phyloP scores from a whole-genome alignment of 2,797 vertebrate genomes.

The Epinephelus awoara region DNA sequence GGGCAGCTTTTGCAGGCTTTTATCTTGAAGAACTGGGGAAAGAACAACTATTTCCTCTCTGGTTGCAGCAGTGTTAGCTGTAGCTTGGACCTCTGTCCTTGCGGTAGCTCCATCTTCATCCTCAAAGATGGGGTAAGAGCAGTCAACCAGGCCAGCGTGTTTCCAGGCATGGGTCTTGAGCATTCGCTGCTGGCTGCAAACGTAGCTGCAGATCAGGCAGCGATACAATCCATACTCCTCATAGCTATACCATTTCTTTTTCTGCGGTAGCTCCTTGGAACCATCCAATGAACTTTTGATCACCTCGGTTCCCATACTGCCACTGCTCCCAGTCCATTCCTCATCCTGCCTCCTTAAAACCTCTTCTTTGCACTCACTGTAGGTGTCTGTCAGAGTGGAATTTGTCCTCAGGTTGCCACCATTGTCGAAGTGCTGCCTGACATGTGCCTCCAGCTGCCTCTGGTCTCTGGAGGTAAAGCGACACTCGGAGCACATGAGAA shows the following conservation, averaged over 20 bases:
- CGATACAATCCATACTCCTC: constrained; percentile 95
- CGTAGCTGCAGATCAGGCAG: constrained; percentile 97
- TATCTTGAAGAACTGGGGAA: constrained; percentile 68
- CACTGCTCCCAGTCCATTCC: background rate
- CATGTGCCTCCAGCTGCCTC: constrained; percentile 92
- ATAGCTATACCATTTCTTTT: constrained; percentile 95
- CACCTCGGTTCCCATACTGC: background rate
- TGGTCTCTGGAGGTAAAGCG: constrained; percentile 91
- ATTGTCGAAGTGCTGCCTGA: constrained; percentile 87
- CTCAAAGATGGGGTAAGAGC: constrained; percentile 97
- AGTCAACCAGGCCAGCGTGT: constrained; percentile 95
- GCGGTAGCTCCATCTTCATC: constrained; percentile 86
- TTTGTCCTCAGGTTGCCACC: constrained; percentile 24
- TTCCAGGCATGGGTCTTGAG: constrained; percentile 99
- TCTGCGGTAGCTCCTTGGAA: constrained; percentile 61
- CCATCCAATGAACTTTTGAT: background rate
- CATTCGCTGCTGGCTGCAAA: constrained; percentile 97
- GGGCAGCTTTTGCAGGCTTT: constrained; percentile 75
- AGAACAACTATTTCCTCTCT: constrained; percentile 80
- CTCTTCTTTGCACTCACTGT: constrained; percentile 16
- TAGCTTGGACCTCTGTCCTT: constrained; percentile 73
- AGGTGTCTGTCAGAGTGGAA: constrained; percentile 9
- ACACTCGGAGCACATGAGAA: constrained; percentile 89
- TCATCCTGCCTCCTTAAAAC: constrained; percentile 56
- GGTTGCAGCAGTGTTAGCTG: background rate